These are phyloP conservation scores for Oegoconia quadripuncta DNA, from an alignment of 2,888 invertebrate species.

Conservation along the genomic window DNA sequence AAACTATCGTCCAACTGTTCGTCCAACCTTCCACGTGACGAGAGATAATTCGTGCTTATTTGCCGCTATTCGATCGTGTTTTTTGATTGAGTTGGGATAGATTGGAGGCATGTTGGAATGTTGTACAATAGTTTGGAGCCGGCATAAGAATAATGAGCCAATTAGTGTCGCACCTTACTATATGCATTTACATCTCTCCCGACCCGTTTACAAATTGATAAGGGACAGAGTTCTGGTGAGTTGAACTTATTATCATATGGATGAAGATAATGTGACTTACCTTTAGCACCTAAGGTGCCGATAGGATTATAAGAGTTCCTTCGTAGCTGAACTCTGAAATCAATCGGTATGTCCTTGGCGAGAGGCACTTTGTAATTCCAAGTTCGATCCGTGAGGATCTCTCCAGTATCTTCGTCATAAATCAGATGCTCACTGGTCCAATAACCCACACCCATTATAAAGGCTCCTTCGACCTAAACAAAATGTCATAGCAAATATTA, in stretches of 20 bases:
- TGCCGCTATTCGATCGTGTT: too few species aligned
- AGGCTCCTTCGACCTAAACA: constrained; percentile 79
- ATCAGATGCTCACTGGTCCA: constrained; percentile 82
- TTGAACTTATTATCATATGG: neutral
- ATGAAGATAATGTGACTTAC: neutral
- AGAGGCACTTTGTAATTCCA: constrained; percentile 84
- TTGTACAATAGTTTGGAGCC: too few species aligned
- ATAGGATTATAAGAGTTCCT: constrained; percentile 76
- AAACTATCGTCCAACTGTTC: too few species aligned
- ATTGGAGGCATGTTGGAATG: too few species aligned
- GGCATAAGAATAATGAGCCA: too few species aligned
- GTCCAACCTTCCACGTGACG: too few species aligned
- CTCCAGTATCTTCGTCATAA: constrained; percentile 77
- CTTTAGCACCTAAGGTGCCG: constrained; percentile 77
- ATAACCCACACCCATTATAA: constrained; percentile 82
- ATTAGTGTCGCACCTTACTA: too few species aligned
- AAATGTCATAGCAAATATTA: neutral
- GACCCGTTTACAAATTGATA: neutral
- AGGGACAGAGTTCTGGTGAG: neutral
- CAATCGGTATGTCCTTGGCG: constrained; percentile 81
- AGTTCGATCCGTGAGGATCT: constrained; percentile 81
- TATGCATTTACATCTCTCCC: too few species aligned
- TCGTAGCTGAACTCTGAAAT: constrained; percentile 79
- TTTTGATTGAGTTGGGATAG: too few species aligned
- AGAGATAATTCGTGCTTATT: too few species aligned